Evolutionary conservation across 1,140 invertebrate species (phyloP), one percentile per base, ranked within the genome.

Genomic region (Cataglyphis hispanica): DNA sequence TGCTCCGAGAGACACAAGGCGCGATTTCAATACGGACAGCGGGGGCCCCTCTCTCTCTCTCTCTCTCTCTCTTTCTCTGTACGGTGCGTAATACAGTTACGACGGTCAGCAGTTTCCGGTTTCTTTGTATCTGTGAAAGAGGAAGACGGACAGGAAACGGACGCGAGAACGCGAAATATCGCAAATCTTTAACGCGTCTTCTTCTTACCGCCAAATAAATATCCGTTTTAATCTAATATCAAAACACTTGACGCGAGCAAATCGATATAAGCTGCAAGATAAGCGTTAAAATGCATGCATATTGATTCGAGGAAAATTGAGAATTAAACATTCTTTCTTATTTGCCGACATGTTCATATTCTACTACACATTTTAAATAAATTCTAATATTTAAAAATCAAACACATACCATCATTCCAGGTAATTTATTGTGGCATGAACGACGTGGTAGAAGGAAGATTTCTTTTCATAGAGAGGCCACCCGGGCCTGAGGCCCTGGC

Each of bases 331-430:
- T 46, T 50, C 6, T 50, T 8, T 43, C 10, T 13, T 16, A 46
- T 19, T 50, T 50, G 0, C 2, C 46, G 46, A 50, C 19, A 46
- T 46, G 5, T 50, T 19, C 13, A 50, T 50, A 50, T 6, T 16
- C 13, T n/a, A 0, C 16, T 19, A 50, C 46, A 50, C 5, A 50
- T 19, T 19, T 10, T 4, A 53, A 31, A 53, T 19, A 50, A 56
- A 34, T 50, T 50, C 4, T 6, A 19, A 50, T 50, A 19, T 19
- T 19, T 50, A 50, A 19, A 50, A 50, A 19, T 4, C 10, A 31
- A 58, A 70, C 58, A 94, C 94, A 74, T 94, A 95, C 94, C 94
- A 95, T 95, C 94, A 95, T 95, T 95, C 94, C 94, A 94, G 91
- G 91, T 66, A 88, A 85, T 92, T 25, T 91, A 86, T 84, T 86